Evolutionary conservation across 1,140 invertebrate species (phyloP).

Genomic region (Calliphora vicina): DNA sequence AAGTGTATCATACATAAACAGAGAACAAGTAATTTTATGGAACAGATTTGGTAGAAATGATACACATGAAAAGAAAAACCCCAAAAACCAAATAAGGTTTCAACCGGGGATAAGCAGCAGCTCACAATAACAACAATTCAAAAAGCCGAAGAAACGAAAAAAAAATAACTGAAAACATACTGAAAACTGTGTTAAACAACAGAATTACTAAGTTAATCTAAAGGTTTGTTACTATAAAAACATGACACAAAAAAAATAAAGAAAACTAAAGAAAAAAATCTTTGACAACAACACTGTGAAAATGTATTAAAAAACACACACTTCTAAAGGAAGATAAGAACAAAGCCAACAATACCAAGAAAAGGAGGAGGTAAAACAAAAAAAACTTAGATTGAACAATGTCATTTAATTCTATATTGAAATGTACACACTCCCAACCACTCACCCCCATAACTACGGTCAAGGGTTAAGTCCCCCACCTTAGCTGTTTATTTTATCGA

Average conservation of each 20-base stretch:
- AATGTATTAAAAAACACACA: too few species aligned
- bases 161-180: not conserved
- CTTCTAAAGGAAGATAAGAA: not conserved
- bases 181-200: constrained; percentile 3
- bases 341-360: not conserved
- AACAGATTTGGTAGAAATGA: constrained; percentile 9
- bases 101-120: not conserved
- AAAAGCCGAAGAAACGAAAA: not conserved
- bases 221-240: constrained; percentile 28
- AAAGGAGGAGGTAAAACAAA: not conserved
- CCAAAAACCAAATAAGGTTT: not conserved
- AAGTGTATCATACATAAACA: not conserved
- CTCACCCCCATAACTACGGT: too few species aligned
- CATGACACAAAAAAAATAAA: not conserved
- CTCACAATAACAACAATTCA: not conserved
- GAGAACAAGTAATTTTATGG: constrained; percentile 8
- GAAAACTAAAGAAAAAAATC: not conserved
- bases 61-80: not conserved
- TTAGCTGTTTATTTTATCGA: too few species aligned
- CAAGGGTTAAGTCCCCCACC: too few species aligned
- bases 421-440: not conserved
- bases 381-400: not conserved
- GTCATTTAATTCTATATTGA: not conserved
- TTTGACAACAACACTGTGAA: not conserved
- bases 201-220: constrained; percentile 30